Evolutionary conservation across 2,888 invertebrate species (phyloP).

Genomic region (Cybosia mesomella): DNA sequence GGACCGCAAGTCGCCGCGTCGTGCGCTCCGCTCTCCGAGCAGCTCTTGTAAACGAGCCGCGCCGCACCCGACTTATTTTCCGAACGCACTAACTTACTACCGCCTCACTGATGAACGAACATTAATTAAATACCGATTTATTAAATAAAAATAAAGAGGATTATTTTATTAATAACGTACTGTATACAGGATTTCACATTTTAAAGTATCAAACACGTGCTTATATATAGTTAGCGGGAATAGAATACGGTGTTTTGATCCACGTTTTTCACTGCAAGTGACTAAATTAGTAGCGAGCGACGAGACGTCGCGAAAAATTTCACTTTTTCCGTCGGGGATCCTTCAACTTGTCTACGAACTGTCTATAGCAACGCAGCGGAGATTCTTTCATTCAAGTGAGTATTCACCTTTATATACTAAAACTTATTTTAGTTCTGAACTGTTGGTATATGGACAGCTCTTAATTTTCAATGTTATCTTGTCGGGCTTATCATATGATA

Average conservation of each 20-base stretch:
- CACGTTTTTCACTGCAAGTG: conserved; percentile 81
- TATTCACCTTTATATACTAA: conserved; percentile 40
- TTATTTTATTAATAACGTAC: conserved; percentile 52
- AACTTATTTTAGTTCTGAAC: conserved; percentile 7
- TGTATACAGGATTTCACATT: conserved; percentile 57
- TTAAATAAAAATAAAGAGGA: conserved; percentile 60
- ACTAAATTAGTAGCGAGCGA: conserved; percentile 75
- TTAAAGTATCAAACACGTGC: conserved; percentile 76
- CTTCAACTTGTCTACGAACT: conserved; percentile 67
- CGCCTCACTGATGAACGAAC: conserved; percentile 43
- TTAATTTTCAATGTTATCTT: conserved; percentile 1
- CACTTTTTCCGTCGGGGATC: conserved; percentile 79
- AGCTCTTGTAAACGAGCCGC: conserved; percentile 58
- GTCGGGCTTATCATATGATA: conserved; percentile 1
- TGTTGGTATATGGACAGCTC: neutral
- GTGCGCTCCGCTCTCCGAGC: conserved; percentile 75
- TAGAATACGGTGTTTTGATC: conserved; percentile 71
- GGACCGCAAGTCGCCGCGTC: conserved; percentile 80
- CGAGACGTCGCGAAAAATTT: conserved; percentile 73
- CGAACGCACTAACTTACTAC: conserved; percentile 64
- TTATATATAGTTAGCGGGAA: conserved; percentile 80
- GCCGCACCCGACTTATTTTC: conserved; percentile 65
- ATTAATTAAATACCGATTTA: conserved; percentile 60
- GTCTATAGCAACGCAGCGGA: conserved; percentile 61
- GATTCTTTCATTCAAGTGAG: conserved; percentile 74